Percentiles rank a stretch among this genome's conserved stretches.
phyloP scores from a whole-genome alignment of 1,140 invertebrate genomes.

The Neodiprion virginianus region DNA sequence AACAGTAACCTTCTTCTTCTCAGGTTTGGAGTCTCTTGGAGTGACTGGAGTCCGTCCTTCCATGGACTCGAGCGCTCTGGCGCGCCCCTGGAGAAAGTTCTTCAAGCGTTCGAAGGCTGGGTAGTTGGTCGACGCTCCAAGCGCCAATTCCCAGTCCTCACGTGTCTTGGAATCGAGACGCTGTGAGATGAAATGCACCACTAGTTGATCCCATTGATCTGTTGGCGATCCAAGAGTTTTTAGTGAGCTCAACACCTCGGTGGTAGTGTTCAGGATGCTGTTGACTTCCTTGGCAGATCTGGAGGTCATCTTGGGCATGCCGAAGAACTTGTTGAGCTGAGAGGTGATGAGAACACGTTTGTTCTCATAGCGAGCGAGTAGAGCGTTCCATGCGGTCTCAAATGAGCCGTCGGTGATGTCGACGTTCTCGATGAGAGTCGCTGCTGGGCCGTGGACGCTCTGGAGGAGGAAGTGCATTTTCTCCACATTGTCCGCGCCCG shows the following conservation, averaged over 20 bases:
- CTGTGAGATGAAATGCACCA: slow-evolving; percentile 13
- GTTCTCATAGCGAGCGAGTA: slow-evolving; percentile 50
- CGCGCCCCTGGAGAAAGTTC: neutral
- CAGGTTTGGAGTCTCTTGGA: neutral
- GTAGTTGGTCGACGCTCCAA: too few species aligned
- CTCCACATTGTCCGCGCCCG: too few species aligned
- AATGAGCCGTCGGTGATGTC: slow-evolving; percentile 47
- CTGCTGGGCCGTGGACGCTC: slow-evolving; percentile 39
- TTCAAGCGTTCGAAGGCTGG: neutral
- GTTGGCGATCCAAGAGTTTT: slow-evolving; percentile 24
- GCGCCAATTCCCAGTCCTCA: too few species aligned
- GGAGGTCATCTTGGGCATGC: slow-evolving; percentile 22
- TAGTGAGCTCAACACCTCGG: slow-evolving; percentile 29
- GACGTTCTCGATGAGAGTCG: slow-evolving; percentile 38
- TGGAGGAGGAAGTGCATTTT: slow-evolving; percentile 37
- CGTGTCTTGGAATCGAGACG: neutral
- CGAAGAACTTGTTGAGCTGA: slow-evolving; percentile 42
- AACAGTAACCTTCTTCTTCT: neutral
- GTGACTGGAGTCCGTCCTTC: too few species aligned
- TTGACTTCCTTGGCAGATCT: slow-evolving; percentile 27
- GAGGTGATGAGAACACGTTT: slow-evolving; percentile 44
- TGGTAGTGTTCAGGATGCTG: slow-evolving; percentile 24
- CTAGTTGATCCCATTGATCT: slow-evolving; percentile 28
- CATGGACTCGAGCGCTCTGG: neutral
- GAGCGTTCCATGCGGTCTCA: slow-evolving; percentile 40